Evolutionary conservation across 2,888 invertebrate genomes (phyloP).

Genomic region (Ditylenchus weischeri): DNA sequence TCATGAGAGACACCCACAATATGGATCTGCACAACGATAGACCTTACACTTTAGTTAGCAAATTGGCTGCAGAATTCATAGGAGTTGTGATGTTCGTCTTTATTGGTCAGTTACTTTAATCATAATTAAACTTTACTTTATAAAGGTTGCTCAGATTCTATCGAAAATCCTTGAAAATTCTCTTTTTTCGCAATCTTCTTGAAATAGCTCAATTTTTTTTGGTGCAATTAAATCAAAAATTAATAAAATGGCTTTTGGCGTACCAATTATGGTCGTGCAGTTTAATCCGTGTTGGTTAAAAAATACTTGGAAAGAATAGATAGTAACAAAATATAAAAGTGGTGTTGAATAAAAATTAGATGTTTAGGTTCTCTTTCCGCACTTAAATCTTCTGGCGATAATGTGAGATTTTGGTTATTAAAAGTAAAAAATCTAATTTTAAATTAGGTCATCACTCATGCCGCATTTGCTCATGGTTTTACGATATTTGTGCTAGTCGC

Average conservation of each 20-base stretch:
- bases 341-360: no score
- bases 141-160: not conserved
- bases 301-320: no score
- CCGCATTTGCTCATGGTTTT: constrained; percentile 52
- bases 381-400: constrained; percentile 7
- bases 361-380: constrained; percentile 38
- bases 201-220: no score
- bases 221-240: no score
- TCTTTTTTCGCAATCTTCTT: no score
- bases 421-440: no score
- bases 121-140: not conserved
- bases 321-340: no score
- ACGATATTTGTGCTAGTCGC: constrained; percentile 50
- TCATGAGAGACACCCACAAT: not conserved
- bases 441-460: constrained; percentile 31
- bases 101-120: constrained; percentile 35
- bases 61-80: constrained; percentile 51
- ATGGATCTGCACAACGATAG: constrained; percentile 12
- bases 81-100: constrained; percentile 51
- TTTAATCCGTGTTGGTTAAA: no score
- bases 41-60: constrained; percentile 26
- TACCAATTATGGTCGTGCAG: no score
- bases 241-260: no score
- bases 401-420: constrained; percentile 16
- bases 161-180: no score